Conservation (phyloP, 2,113 vertebrate genomes). For the Rhagologus leucostigma region DNA sequence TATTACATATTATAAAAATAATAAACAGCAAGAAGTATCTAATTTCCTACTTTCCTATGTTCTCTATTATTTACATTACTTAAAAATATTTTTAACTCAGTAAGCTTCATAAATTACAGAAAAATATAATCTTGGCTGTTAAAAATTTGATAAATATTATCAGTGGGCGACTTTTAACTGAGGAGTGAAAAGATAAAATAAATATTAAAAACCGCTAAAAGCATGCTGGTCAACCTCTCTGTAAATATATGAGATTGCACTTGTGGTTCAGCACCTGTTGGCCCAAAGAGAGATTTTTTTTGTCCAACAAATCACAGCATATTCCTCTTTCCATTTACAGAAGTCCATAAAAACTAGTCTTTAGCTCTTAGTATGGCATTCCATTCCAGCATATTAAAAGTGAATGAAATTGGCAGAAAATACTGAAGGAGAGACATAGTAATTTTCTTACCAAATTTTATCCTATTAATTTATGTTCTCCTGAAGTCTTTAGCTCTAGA, state of each 20-base stretch:
- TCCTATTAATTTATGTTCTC: not conserved
- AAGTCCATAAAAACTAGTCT: not conserved
- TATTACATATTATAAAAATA: not conserved
- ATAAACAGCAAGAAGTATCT: not conserved
- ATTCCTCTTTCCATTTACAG: not conserved
- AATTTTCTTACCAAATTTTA: not conserved
- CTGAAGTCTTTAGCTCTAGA: not conserved
- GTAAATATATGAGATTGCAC: not conserved
- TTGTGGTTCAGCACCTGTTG: not conserved
- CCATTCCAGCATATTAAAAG: not conserved
- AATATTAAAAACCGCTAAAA: not conserved
- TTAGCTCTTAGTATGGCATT: not conserved
- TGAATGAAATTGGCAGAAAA: not conserved
- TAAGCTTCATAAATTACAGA: not conserved
- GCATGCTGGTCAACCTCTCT: not conserved
- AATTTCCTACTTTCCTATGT: not conserved
- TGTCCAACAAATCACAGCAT: not conserved
- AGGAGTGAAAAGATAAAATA: not conserved
- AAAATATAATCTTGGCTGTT: not conserved
- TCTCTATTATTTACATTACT: not conserved
- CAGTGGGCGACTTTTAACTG: not conserved
- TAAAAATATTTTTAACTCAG: not conserved
- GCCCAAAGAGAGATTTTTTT: not conserved
- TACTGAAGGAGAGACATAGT: not conserved
- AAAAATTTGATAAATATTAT: not conserved